Percentiles rank a stretch among this genome's conserved stretches.
phyloP scores from a whole-genome alignment of 2,797 vertebrate genomes.

The Enteromius viviparus region DNA sequence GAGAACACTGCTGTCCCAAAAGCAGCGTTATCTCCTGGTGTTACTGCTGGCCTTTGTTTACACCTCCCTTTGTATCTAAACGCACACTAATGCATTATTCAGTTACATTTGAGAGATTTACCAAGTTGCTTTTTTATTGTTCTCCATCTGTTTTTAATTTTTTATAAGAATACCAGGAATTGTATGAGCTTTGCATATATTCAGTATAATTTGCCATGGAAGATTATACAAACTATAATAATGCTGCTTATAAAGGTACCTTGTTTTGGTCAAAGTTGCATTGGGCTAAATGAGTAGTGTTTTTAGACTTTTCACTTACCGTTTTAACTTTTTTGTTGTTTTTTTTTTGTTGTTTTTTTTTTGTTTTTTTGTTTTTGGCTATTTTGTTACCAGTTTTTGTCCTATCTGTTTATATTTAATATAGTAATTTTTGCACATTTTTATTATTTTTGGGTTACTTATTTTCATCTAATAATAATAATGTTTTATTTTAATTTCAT shows the following conservation, averaged over 20 bases:
- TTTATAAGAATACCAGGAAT: background rate
- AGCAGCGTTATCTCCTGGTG: background rate
- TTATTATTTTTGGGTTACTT: background rate
- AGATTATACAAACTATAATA: background rate
- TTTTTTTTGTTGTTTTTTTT: background rate
- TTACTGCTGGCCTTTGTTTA: conserved; percentile 54
- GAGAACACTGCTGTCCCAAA: conserved; percentile 6
- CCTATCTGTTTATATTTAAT: background rate
- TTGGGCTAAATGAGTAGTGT: background rate
- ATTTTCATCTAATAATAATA: background rate
- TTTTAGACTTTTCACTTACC: background rate
- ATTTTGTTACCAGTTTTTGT: background rate
- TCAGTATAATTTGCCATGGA: background rate
- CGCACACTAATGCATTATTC: conserved; percentile 66
- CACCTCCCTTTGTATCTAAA: conserved; percentile 54
- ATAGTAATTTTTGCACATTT: background rate
- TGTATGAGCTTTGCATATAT: background rate
- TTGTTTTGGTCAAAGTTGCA: background rate
- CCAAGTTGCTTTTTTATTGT: conserved; percentile 50
- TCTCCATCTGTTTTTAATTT: background rate
- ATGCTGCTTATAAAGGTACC: background rate
- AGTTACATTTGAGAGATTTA: conserved; percentile 59
- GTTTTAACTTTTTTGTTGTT: background rate
- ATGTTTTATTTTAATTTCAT: background rate
- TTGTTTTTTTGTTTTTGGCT: background rate